Evolutionary conservation across 1,140 invertebrate genomes (phyloP), one percentile per base, ranked within the genome.

Genomic region (Andrena cerasifolii): DNA sequence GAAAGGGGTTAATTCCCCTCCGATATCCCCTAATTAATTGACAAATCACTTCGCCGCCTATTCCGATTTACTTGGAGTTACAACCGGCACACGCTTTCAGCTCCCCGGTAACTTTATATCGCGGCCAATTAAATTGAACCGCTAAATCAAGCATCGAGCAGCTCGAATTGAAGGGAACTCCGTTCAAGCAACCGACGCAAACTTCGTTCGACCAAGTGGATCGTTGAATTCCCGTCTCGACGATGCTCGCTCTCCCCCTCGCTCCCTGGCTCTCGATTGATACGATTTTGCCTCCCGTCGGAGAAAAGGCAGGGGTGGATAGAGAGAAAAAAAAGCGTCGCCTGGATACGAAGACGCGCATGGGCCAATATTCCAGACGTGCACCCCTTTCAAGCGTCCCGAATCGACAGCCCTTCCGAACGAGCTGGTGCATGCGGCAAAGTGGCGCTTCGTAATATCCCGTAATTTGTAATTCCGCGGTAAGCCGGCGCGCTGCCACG

Each of bases 111-210:
- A 59, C 24, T 36, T 74, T 51, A 33, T 24, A 59, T 74, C 49
- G 53, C 49, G 26, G 26, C 49, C 72, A 74, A 74, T 74, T 74
- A 74, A 74, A 74, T 74, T 45, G 36, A 65, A 31, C 49, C 49
- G 72, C 24, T 66, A 66, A 74, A 74, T 74, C 72, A 66, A 53
- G 71, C 36, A 54, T 74, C 70, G 28, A 62, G 24, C 45, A 7
- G 33, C 47, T 63, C 47, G 70, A 62, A 73, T 73, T 53, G 47
- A 43, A 21, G 21, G 10, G 16, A 51, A 14, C 24, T 16, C 16
- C 6, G 26, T 21, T 45, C 33, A 7, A 36, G 14, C 36, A 24
- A 33, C 24, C 47, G 10, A n/a, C 8, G 61, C 36, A 54, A 74
- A 74, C 49, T 66, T 74, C 36, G 61, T 54, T 66, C 24, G 18